Evolutionary conservation across 2,888 invertebrate genomes (phyloP).

Genomic region (Tipula lateralis): DNA sequence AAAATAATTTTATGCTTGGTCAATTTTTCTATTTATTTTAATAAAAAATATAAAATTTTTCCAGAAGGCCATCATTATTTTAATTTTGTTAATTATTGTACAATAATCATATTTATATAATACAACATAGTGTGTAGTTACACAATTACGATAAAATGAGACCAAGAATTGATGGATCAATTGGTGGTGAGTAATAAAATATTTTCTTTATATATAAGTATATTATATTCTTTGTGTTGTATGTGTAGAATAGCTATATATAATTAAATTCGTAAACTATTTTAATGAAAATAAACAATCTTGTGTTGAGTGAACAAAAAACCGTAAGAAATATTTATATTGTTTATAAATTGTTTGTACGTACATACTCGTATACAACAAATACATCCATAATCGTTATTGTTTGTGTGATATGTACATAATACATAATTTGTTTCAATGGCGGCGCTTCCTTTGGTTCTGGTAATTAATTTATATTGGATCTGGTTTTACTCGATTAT

Average conservation of each 20-base stretch:
- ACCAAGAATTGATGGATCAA: constrained; percentile 33
- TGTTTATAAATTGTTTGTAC: neutral
- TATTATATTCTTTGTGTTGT: neutral
- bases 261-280: neutral
- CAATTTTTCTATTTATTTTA: neutral
- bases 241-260: neutral
- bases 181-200: constrained; percentile 32
- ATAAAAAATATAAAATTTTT: neutral
- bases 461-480: too few relatives aligned
- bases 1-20: neutral
- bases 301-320: neutral
- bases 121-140: neutral
- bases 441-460: neutral
- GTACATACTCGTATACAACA: neutral
- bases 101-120: neutral
- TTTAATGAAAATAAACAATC: neutral
- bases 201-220: neutral
- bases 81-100: neutral
- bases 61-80: neutral
- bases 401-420: neutral
- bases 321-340: neutral
- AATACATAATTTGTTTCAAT: neutral
- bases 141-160: constrained; percentile 31
- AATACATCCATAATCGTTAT: neutral
- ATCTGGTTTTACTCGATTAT: too few relatives aligned